Percentiles rank a stretch among this genome's conserved stretches.
Conservation (phyloP, 2,888 invertebrate species). For the Strigamia crassipes region DNA sequence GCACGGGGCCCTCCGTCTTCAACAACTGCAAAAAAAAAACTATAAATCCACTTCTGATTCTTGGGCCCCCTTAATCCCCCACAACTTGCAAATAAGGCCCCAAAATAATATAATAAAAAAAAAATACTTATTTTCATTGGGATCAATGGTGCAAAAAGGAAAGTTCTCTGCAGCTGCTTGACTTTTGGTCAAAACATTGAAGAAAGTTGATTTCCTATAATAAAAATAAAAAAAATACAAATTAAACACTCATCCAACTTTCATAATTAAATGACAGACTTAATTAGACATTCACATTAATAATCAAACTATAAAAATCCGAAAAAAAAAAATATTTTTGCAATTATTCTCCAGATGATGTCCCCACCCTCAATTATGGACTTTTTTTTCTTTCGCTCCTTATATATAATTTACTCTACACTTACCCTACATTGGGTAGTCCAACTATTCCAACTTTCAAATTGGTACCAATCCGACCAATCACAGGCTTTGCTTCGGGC, state of each 20-base stretch:
- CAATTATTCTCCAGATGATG: slow-evolving; percentile 26
- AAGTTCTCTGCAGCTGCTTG: slow-evolving; percentile 98
- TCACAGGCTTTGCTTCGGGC: slow-evolving; percentile 84
- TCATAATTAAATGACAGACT: not conserved
- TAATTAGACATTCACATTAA: not conserved
- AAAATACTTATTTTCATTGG: slow-evolving; percentile 97
- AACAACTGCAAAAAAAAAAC: too few relatives aligned
- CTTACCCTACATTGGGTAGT: slow-evolving; percentile 91
- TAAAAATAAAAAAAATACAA: slow-evolving; percentile 43
- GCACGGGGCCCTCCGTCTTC: too few relatives aligned
- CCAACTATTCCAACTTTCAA: slow-evolving; percentile 88
- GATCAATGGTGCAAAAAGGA: slow-evolving; percentile 99
- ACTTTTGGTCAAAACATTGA: slow-evolving; percentile 98
- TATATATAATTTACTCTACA: slow-evolving; percentile 31
- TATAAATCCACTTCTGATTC: too few relatives aligned
- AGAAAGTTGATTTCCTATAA: slow-evolving; percentile 89
- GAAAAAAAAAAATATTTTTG: not conserved
- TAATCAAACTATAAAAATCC: slow-evolving; percentile 44
- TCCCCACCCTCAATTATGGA: slow-evolving; percentile 16
- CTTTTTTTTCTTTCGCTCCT: not conserved
- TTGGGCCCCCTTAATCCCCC: too few relatives aligned
- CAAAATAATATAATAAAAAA: too few relatives aligned
- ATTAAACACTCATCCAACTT: not conserved
- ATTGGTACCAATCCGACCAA: slow-evolving; percentile 94
- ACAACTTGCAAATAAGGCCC: too few relatives aligned